These are phyloP conservation scores for Drosophila tsacasi DNA, from an alignment of 1,140 invertebrate genomes.

Conservation along the genomic window DNA sequence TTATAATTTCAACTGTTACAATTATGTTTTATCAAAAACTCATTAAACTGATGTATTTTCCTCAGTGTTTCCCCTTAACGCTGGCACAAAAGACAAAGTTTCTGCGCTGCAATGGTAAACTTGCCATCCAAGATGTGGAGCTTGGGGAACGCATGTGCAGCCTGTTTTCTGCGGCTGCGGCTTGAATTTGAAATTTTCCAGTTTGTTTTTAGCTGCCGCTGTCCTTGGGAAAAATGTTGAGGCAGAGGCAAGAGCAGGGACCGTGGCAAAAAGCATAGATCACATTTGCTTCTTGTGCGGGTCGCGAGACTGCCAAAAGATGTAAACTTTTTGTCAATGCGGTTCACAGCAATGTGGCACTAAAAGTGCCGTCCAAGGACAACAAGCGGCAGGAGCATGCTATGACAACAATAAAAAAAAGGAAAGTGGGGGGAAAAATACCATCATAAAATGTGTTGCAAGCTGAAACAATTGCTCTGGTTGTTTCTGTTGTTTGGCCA, in stretches of 20 bases:
- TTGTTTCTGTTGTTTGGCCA: constrained; percentile 59
- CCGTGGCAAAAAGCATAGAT: constrained; percentile 65
- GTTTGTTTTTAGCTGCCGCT: constrained; percentile 55
- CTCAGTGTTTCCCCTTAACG: constrained; percentile 15
- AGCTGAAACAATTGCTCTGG: constrained; percentile 69
- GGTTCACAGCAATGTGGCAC: constrained; percentile 55
- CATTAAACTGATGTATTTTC: neutral
- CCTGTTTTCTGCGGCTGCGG: constrained; percentile 70
- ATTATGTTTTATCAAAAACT: neutral
- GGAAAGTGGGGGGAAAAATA: constrained; percentile 21
- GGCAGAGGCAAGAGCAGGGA: neutral
- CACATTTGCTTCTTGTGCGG: constrained; percentile 63
- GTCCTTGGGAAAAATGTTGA: constrained; percentile 39
- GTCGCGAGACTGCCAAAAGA: constrained; percentile 63
- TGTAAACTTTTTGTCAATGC: constrained; percentile 75
- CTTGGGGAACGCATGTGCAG: constrained; percentile 72
- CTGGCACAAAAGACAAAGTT: constrained; percentile 73
- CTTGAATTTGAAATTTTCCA: constrained; percentile 78
- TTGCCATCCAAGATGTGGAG: constrained; percentile 48
- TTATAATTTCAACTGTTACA: no score
- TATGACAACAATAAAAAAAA: constrained; percentile 28
- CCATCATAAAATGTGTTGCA: constrained; percentile 76
- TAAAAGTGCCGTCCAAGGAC: constrained; percentile 77
- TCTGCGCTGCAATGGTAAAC: constrained; percentile 50
- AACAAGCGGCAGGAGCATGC: constrained; percentile 49